Percentiles rank a stretch among this genome's conserved stretches.
phyloP scores from a whole-genome alignment of 2,113 vertebrate species.

The Lipophrys pholis region DNA sequence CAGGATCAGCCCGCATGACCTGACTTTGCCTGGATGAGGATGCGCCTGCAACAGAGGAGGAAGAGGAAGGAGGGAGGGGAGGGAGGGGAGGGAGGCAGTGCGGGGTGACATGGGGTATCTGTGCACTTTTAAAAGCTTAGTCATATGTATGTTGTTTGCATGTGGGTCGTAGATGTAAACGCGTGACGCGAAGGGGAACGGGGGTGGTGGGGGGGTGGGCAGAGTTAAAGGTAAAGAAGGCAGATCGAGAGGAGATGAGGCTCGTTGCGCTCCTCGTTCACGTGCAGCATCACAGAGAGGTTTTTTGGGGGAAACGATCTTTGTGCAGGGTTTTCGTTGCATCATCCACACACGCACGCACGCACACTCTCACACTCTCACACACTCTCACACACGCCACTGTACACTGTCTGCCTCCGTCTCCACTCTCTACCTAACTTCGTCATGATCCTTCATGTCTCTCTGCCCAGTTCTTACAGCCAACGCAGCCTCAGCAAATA shows the following conservation, averaged over 20 bases:
- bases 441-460: constrained; percentile 41
- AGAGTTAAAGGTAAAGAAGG: constrained; percentile 16
- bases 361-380: neutral
- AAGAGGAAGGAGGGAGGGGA: neutral
- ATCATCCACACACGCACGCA: neutral
- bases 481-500: constrained; percentile 3
- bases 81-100: neutral
- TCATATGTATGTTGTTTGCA: constrained; percentile 41
- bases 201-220: neutral
- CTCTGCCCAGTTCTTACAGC: constrained; percentile 20
- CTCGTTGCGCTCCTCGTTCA: constrained; percentile 6
- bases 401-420: constrained; percentile 9
- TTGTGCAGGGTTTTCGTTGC: constrained; percentile 20
- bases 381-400: constrained; percentile 6
- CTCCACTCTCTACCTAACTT: constrained; percentile 42
- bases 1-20: constrained; percentile 63
- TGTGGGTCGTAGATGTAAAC: constrained; percentile 19
- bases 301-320: constrained; percentile 17
- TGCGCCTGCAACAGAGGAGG: constrained; percentile 37
- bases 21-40: constrained; percentile 60
- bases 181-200: neutral
- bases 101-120: constrained; percentile 30
- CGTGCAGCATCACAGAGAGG: constrained; percentile 3
- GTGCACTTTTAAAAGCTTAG: constrained; percentile 44
- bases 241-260: constrained; percentile 7